Conservation (phyloP, 2,888 invertebrate species). For the Ischnura elegans region DNA sequence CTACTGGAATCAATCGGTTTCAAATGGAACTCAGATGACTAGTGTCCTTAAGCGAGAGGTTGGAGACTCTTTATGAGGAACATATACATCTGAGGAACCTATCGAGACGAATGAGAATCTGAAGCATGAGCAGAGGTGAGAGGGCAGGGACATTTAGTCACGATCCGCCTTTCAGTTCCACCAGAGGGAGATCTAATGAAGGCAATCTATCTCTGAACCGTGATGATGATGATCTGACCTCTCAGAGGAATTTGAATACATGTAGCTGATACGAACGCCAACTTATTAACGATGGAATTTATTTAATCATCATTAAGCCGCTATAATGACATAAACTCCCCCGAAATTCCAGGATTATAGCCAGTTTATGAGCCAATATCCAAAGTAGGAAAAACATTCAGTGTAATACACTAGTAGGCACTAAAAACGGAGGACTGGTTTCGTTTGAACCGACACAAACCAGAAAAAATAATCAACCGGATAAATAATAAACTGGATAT, state of each 20-base stretch:
- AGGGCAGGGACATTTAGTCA: neutral
- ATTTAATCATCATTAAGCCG: too few species aligned
- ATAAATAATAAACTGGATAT: too few species aligned
- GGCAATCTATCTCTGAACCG: neutral
- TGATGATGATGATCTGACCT: neutral
- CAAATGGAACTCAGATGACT: neutral
- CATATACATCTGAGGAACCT: neutral
- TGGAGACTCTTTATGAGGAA: neutral
- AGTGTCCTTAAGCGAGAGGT: neutral
- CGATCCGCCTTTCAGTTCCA: neutral
- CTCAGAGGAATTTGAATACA: neutral
- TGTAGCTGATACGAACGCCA: neutral
- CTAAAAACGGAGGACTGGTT: too few species aligned
- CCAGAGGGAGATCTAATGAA: neutral
- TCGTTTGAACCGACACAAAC: too few species aligned
- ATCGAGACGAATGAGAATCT: neutral
- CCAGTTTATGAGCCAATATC: too few species aligned
- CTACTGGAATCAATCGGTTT: too few species aligned
- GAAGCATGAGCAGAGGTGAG: neutral
- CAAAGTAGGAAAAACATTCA: too few species aligned
- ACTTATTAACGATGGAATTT: neutral
- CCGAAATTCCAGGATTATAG: too few species aligned
- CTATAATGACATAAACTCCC: too few species aligned
- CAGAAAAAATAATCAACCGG: too few species aligned
- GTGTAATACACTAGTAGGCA: too few species aligned